These are phyloP conservation scores for Notechis scutatus DNA, from an alignment of 2,113 vertebrate species.

Conservation along the genomic window DNA sequence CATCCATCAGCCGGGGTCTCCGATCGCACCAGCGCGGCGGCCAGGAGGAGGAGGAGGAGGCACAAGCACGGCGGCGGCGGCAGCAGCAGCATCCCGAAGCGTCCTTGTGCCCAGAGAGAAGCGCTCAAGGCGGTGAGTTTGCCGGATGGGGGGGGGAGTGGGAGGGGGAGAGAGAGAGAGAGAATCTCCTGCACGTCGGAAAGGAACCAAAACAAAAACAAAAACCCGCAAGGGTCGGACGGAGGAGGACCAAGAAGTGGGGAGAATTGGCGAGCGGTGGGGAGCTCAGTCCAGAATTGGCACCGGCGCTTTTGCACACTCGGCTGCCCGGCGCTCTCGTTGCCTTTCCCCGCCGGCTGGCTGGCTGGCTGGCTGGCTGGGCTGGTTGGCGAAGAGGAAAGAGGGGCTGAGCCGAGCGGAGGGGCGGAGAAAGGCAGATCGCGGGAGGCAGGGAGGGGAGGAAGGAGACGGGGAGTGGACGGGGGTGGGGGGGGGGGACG, in stretches of 20 bases:
- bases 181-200: too few relatives aligned
- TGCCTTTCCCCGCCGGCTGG: background rate
- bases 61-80: background rate
- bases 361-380: too few relatives aligned
- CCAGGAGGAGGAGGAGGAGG: background rate
- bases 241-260: background rate
- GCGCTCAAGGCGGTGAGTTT: too few relatives aligned
- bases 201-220: background rate
- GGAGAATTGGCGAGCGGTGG: too few relatives aligned
- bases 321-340: background rate
- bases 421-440: background rate
- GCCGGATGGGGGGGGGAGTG: too few relatives aligned
- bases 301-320: background rate
- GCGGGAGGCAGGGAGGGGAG: background rate
- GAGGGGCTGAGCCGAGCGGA: background rate
- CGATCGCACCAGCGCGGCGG: background rate
- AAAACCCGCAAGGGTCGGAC: too few relatives aligned
- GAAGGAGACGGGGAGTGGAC: too few relatives aligned
- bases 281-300: too few relatives aligned
- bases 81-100: background rate
- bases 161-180: too few relatives aligned
- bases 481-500: too few relatives aligned
- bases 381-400: background rate
- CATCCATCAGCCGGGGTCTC: background rate
- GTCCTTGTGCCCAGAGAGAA: too few relatives aligned